Base-by-base conservation (phyloP, 2,797 vertebrate genomes). In the Ataeniobius toweri region DNA sequence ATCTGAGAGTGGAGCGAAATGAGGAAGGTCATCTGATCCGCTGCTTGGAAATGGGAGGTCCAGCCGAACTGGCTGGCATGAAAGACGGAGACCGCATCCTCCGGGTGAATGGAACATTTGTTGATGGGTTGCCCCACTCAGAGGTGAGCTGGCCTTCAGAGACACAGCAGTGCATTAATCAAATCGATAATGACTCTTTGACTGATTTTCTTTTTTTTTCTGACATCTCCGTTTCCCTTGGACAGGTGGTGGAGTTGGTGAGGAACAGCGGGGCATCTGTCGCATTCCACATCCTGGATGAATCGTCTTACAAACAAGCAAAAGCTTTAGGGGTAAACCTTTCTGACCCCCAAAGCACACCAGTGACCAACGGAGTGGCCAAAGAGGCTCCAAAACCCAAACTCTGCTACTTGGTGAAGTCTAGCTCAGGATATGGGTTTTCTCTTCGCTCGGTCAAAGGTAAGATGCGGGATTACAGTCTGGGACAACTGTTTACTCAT, bases 61-160 rank as follows among this genome's bases (percentile, higher is more conserved):
- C 95, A 0, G 98, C 98, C 4, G 96, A 98, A 70, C 89, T 96
- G 81, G 96, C 96, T 0, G 98, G 98, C n/a, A 94, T 99, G 78
- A 97, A 83, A 90, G 98, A 99, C 3, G 98, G 98, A 71, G 98
- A 99, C 90, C 95, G 98, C 63, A 89, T 99, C 72, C 91, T 99
- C 61, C 91, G 95, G 81, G 96, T 99, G 77, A 98, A 99, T 0
- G 96, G 96, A 2, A 88, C 86, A 58, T 98, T 97, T 69, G 97
- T 98, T 63, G 97, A 99, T 88, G 94, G 83, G 67, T 63, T 97
- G 63, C 87, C 97, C 0, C 98, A 99, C 9, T 70, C 84, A 39
- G 92, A 96, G 96, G 98, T 99, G 90, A 82, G 78, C 26, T 31
- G 41, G 79, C 41, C 58, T 75, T 78, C 51, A 39, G 51, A 76